A percentile compares a stretch with the other conserved stretches of the same genome.
Conservation (phyloP, 1,140 invertebrate species). For the Musca domestica region DNA sequence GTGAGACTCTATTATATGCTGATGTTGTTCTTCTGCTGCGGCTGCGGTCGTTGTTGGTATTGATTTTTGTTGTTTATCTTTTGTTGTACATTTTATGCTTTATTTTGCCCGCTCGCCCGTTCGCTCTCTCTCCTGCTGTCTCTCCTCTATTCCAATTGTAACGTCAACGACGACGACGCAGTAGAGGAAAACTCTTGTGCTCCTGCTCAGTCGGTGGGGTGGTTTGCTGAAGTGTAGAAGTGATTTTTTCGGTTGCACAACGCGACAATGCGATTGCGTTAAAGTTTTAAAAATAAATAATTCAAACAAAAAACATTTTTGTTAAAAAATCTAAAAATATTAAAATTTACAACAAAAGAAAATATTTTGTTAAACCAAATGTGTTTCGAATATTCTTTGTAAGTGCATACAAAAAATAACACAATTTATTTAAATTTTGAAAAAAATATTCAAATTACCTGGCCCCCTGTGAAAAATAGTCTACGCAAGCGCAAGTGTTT, state of each 20-base stretch:
- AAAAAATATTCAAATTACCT: neutral
- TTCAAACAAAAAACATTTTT: neutral
- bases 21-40: too few relatives aligned
- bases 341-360: neutral
- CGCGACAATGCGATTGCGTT: conserved; percentile 28
- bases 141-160: too few relatives aligned
- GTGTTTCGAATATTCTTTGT: neutral
- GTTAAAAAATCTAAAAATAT: neutral
- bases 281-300: conserved; percentile 20
- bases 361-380: conserved; percentile 10
- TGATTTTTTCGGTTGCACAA: conserved; percentile 24
- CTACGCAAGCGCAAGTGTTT: conserved; percentile 26
- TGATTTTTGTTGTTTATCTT: conserved; percentile 14
- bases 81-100: conserved; percentile 1
- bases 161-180: too few relatives aligned
- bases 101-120: neutral
- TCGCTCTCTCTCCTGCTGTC: neutral
- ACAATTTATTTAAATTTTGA: neutral
- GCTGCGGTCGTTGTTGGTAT: neutral
- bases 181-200: conserved; percentile 25
- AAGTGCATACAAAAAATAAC: neutral
- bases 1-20: too few relatives aligned
- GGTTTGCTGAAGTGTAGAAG: conserved; percentile 40
- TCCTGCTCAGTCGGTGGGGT: conserved; percentile 47
- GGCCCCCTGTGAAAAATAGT: neutral